phyloP scores from a whole-genome alignment of 1,140 invertebrate species.

The Cyphomyrmex costatus region DNA sequence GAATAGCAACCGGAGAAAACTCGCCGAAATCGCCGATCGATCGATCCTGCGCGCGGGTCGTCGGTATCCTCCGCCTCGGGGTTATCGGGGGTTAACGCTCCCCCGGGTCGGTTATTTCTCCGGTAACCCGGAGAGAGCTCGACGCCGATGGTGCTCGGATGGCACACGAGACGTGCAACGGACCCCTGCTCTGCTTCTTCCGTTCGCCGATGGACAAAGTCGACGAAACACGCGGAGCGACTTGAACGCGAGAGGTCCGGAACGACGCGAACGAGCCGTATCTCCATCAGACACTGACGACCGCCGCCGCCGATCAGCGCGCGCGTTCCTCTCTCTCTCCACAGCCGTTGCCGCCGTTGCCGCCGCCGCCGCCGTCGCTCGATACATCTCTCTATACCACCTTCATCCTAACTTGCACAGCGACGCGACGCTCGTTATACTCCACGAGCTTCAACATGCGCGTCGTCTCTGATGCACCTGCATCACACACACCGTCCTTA shows the following conservation, averaged over 20 bases:
- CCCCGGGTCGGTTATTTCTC: background rate
- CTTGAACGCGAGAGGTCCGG: background rate
- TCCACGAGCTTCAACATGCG: background rate
- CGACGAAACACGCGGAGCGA: background rate
- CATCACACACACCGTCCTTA: background rate
- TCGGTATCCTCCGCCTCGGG: slow-evolving; percentile 18
- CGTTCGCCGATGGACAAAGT: background rate
- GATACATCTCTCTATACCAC: slow-evolving; percentile 72
- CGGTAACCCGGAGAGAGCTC: background rate
- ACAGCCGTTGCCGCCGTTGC: slow-evolving; percentile 53
- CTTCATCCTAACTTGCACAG: slow-evolving; percentile 65
- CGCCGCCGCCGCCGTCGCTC: slow-evolving; percentile 66
- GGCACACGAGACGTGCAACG: background rate
- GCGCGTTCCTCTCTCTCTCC: slow-evolving; percentile 73
- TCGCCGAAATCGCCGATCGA: slow-evolving; percentile 32
- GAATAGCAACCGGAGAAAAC: background rate
- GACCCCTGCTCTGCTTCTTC: no score
- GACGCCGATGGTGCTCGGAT: background rate
- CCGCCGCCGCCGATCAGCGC: slow-evolving; percentile 49
- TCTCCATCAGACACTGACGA: slow-evolving; percentile 74
- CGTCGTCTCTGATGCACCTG: background rate
- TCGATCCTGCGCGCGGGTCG: slow-evolving; percentile 16
- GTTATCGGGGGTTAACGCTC: slow-evolving; percentile 58
- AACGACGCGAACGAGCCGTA: slow-evolving; percentile 71
- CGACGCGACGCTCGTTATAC: background rate